Percentiles rank a stretch among this genome's conserved stretches.
Conservation (phyloP, 2,113 vertebrate species). For the Oxyura jamaicensis region DNA sequence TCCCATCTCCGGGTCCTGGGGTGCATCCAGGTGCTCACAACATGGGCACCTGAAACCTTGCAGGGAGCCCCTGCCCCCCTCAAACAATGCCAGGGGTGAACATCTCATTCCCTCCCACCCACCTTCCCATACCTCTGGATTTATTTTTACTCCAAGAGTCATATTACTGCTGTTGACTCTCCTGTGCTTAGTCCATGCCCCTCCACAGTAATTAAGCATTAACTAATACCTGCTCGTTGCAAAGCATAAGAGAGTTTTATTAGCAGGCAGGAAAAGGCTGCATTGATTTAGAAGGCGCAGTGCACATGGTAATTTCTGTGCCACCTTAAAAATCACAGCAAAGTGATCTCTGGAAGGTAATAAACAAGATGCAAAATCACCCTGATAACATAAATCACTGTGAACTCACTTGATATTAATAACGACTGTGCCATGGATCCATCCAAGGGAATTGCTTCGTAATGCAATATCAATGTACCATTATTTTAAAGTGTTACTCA, state of each 20-base stretch:
- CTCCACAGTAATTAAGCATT: constrained; percentile 62
- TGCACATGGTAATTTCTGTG: constrained; percentile 56
- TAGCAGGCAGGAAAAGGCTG: constrained; percentile 22
- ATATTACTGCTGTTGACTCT: constrained; percentile 48
- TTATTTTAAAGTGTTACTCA: constrained; percentile 49
- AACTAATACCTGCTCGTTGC: constrained; percentile 44
- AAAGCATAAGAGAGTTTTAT: constrained; percentile 55
- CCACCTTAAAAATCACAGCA: constrained; percentile 61
- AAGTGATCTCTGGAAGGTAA: constrained; percentile 67
- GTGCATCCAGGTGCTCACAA: background rate
- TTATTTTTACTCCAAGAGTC: constrained; percentile 9
- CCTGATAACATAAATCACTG: constrained; percentile 50
- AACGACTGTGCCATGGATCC: background rate
- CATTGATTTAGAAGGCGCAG: constrained; percentile 66
- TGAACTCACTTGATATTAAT: constrained; percentile 42
- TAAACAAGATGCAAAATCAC: constrained; percentile 75
- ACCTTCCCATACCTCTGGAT: background rate
- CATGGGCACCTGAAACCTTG: background rate
- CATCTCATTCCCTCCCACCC: background rate
- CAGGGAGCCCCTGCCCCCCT: background rate
- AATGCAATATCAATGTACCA: constrained; percentile 40
- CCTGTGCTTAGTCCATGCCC: constrained; percentile 9
- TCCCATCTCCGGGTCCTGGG: background rate
- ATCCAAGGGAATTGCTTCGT: constrained; percentile 34
- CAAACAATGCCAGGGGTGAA: background rate